A percentile compares a stretch with the other conserved stretches of the same genome.
These are phyloP conservation scores for Julus scandinavius DNA, from an alignment of 2,888 invertebrate genomes.

Conservation along the genomic window DNA sequence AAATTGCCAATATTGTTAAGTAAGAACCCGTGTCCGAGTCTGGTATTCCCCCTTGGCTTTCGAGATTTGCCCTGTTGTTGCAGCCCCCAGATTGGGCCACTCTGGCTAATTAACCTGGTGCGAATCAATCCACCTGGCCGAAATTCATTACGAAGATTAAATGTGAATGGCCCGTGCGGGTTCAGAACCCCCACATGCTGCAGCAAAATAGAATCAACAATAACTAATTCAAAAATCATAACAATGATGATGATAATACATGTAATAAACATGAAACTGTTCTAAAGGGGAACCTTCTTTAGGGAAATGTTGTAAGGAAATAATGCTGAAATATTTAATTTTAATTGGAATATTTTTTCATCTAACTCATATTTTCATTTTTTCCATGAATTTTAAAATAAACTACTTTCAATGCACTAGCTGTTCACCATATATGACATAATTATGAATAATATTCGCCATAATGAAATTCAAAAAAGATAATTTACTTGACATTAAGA, in stretches of 20 bases:
- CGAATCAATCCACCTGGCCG: constrained; percentile 16
- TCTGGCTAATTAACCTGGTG: constrained; percentile 25
- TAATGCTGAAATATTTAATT: too few relatives aligned
- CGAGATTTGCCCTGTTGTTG: constrained; percentile 21
- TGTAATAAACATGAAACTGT: not conserved
- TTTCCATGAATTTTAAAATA: too few relatives aligned
- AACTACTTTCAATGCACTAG: too few relatives aligned
- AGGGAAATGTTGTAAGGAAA: too few relatives aligned
- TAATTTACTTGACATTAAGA: too few relatives aligned
- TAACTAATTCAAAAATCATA: not conserved
- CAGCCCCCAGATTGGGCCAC: not conserved
- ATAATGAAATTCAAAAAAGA: too few relatives aligned
- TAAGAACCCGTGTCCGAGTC: constrained; percentile 14
- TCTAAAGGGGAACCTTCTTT: too few relatives aligned
- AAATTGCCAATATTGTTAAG: not conserved
- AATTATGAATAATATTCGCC: too few relatives aligned
- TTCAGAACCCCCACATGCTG: not conserved
- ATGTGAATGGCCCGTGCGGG: not conserved
- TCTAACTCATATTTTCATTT: too few relatives aligned
- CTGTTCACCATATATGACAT: too few relatives aligned
- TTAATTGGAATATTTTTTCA: too few relatives aligned
- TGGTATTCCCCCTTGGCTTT: not conserved
- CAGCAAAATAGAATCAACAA: not conserved
- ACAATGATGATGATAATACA: not conserved
- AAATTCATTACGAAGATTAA: not conserved